Evolutionary conservation across 2,113 vertebrate species (phyloP).

Genomic region (Syngnathus floridae): DNA sequence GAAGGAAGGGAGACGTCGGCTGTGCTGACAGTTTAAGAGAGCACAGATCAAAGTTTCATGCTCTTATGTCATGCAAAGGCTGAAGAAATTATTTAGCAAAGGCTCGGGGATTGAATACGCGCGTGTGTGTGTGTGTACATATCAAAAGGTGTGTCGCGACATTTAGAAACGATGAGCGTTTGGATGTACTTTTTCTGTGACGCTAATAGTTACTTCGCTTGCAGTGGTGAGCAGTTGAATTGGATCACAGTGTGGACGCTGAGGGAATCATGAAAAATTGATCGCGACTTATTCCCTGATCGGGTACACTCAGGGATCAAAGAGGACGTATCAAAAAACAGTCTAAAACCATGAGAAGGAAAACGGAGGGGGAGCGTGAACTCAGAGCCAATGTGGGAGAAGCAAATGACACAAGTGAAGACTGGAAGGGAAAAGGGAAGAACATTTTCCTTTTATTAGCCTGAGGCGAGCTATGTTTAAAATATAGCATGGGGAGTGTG

Average conservation of each 20-base stretch:
- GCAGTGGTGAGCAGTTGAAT: conserved; percentile 34
- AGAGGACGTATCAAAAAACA: conserved; percentile 29
- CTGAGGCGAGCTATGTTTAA: conserved; percentile 33
- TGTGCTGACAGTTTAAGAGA: conserved; percentile 63
- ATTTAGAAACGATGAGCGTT: conserved; percentile 37
- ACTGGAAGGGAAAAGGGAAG: conserved; percentile 23
- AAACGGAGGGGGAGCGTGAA: conserved; percentile 11
- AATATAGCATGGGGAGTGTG: conserved; percentile 23
- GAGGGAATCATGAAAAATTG: conserved; percentile 51
- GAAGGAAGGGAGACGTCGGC: conserved; percentile 40
- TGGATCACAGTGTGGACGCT: conserved; percentile 49
- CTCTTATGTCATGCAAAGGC: conserved; percentile 61
- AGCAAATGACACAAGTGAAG: conserved; percentile 25
- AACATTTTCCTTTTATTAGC: conserved; percentile 51
- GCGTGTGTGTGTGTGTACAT: conserved; percentile 30
- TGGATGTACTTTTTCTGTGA: conserved; percentile 34
- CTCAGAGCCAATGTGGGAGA: conserved; percentile 11
- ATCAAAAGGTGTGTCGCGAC: conserved; percentile 27
- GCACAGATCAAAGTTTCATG: conserved; percentile 66
- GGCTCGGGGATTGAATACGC: conserved; percentile 18
- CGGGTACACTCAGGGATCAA: conserved; percentile 22
- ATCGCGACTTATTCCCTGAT: conserved; percentile 34
- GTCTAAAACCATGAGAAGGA: conserved; percentile 29
- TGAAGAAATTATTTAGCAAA: conserved; percentile 54
- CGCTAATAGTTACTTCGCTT: conserved; percentile 42